These are phyloP conservation scores for Tetragonula carbonaria DNA, from an alignment of 2,888 invertebrate species.

Conservation along the genomic window DNA sequence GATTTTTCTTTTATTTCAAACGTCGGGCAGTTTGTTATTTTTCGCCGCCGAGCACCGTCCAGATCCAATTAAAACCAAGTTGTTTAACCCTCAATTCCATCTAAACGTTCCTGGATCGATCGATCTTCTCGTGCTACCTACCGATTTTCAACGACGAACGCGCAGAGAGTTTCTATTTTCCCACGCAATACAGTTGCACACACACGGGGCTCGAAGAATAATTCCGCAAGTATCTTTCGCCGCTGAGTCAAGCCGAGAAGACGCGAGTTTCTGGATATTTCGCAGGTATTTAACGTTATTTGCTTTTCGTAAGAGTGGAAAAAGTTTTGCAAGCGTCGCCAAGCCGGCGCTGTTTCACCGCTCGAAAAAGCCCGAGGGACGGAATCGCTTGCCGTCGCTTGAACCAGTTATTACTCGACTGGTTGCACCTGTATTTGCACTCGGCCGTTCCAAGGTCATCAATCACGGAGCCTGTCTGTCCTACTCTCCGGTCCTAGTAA, in stretches of 20 bases:
- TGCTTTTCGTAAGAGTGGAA: conserved; percentile 32
- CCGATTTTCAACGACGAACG: too few species aligned
- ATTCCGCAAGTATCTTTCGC: not conserved
- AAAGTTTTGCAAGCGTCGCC: not conserved
- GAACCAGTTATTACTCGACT: conserved; percentile 59
- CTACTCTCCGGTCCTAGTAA: conserved; percentile 66
- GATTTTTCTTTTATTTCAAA: conserved; percentile 2
- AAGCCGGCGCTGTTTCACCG: conserved; percentile 12
- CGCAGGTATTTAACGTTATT: conserved; percentile 14
- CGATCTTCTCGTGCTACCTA: too few species aligned
- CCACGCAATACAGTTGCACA: too few species aligned
- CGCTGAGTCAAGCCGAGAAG: not conserved
- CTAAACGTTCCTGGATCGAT: too few species aligned
- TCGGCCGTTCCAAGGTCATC: conserved; percentile 68
- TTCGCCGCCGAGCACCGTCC: not conserved
- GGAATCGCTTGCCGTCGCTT: not conserved
- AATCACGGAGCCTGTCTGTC: conserved; percentile 20
- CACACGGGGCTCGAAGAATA: not conserved
- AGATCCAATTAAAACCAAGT: not conserved
- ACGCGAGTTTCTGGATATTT: not conserved
- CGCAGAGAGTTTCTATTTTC: too few species aligned
- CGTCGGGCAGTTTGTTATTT: not conserved
- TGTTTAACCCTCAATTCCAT: not conserved
- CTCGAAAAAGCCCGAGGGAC: conserved; percentile 4
- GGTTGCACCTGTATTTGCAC: conserved; percentile 74